phyloP scores from a whole-genome alignment of 2,888 invertebrate genomes.

The Pharmacophagus antenor region DNA sequence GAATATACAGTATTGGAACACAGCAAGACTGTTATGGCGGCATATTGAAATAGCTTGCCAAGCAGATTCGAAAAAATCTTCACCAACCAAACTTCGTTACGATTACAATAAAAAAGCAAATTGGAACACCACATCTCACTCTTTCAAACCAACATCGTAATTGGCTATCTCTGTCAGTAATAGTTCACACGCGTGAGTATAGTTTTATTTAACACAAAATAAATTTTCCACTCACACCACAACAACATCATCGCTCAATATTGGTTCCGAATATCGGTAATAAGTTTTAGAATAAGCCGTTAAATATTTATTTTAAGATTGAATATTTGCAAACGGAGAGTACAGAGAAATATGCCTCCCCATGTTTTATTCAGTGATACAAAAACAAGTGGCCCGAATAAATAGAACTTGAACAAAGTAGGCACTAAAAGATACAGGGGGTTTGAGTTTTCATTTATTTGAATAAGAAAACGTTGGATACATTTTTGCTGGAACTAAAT shows the following conservation, averaged over 20 bases:
- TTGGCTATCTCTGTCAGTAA: no score
- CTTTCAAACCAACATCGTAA: no score
- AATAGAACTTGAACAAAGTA: conserved; percentile 25
- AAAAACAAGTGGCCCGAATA: conserved; percentile 27
- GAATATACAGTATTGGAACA: no score
- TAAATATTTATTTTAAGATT: conserved; percentile 13
- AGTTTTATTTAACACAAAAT: no score
- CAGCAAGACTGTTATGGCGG: no score
- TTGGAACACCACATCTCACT: no score
- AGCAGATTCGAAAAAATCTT: no score
- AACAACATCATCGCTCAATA: not conserved
- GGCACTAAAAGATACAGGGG: conserved; percentile 7
- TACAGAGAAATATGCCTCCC: conserved; percentile 14
- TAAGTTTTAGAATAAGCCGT: not conserved
- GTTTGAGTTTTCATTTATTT: conserved; percentile 27
- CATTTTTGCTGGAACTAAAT: conserved; percentile 2
- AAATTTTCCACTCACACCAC: no score
- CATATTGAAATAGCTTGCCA: no score
- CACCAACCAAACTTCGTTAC: no score
- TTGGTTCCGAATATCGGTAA: not conserved
- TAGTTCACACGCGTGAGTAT: no score
- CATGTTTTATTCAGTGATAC: conserved; percentile 28
- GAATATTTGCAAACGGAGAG: not conserved
- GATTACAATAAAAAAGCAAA: no score
- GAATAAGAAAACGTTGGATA: conserved; percentile 25